Base-by-base conservation (phyloP, 35 echinoderm and acorn worm genomes). In the Acanthaster planci region DNA sequence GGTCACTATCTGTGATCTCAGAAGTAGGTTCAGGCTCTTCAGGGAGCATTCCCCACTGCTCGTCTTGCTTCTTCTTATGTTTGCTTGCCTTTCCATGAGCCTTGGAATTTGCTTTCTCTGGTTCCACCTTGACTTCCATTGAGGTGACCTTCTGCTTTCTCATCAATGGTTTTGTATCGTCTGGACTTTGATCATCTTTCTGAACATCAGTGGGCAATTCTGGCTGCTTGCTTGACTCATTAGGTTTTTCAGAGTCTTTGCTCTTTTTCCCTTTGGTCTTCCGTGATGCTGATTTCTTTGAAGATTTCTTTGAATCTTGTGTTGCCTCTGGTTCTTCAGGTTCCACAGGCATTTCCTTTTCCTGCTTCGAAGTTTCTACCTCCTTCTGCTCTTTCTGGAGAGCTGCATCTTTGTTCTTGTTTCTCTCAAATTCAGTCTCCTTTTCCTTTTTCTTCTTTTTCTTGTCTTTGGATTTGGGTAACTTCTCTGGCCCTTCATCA, bases 41-140 rank as follows among this genome's bases (percentile, higher is more conserved):
- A 36, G 80, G 80, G 34, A 83, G 59, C 22, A 39, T 51, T 55
- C 85, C 76, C 75, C 75, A 90, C 44, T 87, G 80, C 54, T 84
- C 90, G 50, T 85, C 76, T 56, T 79, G 76, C 85, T 95, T 95
- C 57, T 93, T 87, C 53, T 93, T 92, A n/a, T 87, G 77, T 55
- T 79, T 89, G 35, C 60, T 56, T 2, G 79, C 1, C 44, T 57
- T 80, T 39, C 40, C 58, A 40, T 60, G 84, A 30, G 84, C 9
- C 40, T 82, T 56, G 31, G 51, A n/a, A 9, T 23, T 82, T 0
- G 27, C 44, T 52, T 29, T 51, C 55, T 32, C 37, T 82, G 51
- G 14, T 55, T 82, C 79, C 9, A 23, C 53, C 47, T 82, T 82
- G 19, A 42, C 17, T 51, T 37, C 55, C 2, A 51, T 21, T 23